Conservation (phyloP, 2,113 vertebrate genomes). For the Harpagus bidentatus region DNA sequence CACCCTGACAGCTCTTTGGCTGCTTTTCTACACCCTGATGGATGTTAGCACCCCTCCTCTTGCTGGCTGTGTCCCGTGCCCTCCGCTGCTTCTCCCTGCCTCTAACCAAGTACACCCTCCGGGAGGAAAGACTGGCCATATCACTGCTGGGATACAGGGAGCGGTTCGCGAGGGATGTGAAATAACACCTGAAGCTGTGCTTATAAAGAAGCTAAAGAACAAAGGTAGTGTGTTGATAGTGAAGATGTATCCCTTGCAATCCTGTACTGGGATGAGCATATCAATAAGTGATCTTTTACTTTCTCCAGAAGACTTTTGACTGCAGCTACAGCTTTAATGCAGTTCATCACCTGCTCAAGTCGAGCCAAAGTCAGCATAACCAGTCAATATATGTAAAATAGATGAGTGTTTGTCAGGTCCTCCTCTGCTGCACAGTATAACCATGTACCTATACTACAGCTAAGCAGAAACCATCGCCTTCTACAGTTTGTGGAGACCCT, state of each 20-base stretch:
- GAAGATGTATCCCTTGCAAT: neutral
- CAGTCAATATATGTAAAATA: neutral
- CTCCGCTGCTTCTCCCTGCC: neutral
- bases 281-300: neutral
- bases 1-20: neutral
- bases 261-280: too few species aligned
- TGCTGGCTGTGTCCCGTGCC: neutral
- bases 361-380: neutral
- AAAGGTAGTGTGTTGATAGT: neutral
- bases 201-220: neutral
- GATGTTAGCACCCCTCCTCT: neutral
- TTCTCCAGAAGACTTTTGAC: neutral
- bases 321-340: neutral
- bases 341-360: neutral
- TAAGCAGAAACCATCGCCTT: neutral
- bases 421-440: neutral
- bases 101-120: neutral
- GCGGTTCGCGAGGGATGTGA: neutral
- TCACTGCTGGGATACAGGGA: neutral
- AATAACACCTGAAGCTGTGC: neutral
- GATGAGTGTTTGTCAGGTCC: neutral
- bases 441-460: neutral
- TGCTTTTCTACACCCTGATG: neutral
- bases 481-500: neutral
- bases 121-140: neutral